A percentile compares a stretch with the other conserved stretches of the same genome.
phyloP scores from a whole-genome alignment of 2,113 vertebrate genomes.

The Mus spicilegus region DNA sequence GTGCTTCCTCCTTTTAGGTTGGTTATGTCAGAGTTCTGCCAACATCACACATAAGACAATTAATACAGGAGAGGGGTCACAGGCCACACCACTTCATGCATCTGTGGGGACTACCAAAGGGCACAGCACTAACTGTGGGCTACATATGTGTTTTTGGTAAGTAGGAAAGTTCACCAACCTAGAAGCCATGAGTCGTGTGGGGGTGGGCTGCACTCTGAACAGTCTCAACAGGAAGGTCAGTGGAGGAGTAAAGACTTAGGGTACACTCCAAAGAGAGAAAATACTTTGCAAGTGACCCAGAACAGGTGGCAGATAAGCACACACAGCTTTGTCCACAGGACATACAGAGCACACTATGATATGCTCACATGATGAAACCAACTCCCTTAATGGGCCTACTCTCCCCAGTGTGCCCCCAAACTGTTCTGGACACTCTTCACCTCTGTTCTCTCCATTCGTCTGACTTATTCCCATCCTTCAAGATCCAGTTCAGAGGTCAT shows the following conservation, averaged over 20 bases:
- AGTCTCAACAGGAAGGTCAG: neutral
- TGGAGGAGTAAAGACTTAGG: neutral
- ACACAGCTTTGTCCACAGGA: neutral
- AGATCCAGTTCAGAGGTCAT: neutral
- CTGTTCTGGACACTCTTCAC: neutral
- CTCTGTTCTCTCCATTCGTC: neutral
- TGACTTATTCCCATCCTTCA: neutral
- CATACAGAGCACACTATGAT: neutral
- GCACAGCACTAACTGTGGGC: no score
- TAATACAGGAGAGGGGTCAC: neutral
- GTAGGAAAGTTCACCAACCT: neutral
- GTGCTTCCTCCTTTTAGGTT: neutral
- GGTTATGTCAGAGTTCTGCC: neutral
- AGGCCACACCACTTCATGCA: neutral
- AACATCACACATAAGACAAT: neutral
- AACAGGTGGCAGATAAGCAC: neutral
- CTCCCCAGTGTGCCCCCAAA: neutral
- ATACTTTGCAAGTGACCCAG: neutral
- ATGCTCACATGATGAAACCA: neutral
- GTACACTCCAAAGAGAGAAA: no score
- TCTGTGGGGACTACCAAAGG: neutral
- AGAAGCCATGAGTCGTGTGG: neutral
- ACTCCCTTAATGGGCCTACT: neutral
- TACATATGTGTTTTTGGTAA: neutral
- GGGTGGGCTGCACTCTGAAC: neutral